Evolutionary conservation across 64 coral and sea anemone genomes (phyloP).

Genomic region (Stichodactyla mertensii): DNA sequence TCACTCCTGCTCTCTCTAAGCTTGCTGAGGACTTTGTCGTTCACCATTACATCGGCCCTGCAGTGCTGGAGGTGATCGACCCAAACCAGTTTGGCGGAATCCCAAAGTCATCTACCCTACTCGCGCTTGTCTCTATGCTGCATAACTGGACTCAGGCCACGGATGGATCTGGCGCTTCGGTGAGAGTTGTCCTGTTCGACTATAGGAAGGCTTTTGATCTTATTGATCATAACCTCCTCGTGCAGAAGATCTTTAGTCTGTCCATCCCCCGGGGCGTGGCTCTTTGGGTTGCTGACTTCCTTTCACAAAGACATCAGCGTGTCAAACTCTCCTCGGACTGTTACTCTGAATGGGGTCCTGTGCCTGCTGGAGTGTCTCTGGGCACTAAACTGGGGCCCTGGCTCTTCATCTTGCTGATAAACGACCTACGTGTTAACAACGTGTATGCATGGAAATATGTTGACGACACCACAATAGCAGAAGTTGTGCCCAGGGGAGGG

Average conservation of each 20-base stretch:
- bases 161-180: conserved; percentile 19
- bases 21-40: conserved; percentile 28
- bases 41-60: conserved; percentile 6
- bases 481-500: no score
- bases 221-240: conserved; percentile 29
- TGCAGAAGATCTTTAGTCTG: conserved; percentile 21
- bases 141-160: conserved; percentile 33
- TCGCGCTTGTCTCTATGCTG: conserved; percentile 29
- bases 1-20: conserved; percentile 38
- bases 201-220: conserved; percentile 47
- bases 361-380: conserved; percentile 38
- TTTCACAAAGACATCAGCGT: conserved; percentile 25
- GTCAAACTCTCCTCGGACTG: conserved; percentile 39
- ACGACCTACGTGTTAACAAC: no score
- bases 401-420: not conserved
- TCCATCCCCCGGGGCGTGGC: not conserved
- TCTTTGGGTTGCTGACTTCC: conserved; percentile 21
- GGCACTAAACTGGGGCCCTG: conserved; percentile 37
- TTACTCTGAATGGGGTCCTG: conserved; percentile 36
- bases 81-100: conserved; percentile 35
- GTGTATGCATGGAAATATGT: no score
- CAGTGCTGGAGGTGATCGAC: conserved; percentile 12
- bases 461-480: no score
- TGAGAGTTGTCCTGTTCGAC: conserved; percentile 34
- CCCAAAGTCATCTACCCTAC: conserved; percentile 29